Percentiles rank a stretch among this genome's conserved stretches.
These are phyloP conservation scores for Cydia splendana DNA, from an alignment of 1,140 invertebrate species.

Conservation along the genomic window DNA sequence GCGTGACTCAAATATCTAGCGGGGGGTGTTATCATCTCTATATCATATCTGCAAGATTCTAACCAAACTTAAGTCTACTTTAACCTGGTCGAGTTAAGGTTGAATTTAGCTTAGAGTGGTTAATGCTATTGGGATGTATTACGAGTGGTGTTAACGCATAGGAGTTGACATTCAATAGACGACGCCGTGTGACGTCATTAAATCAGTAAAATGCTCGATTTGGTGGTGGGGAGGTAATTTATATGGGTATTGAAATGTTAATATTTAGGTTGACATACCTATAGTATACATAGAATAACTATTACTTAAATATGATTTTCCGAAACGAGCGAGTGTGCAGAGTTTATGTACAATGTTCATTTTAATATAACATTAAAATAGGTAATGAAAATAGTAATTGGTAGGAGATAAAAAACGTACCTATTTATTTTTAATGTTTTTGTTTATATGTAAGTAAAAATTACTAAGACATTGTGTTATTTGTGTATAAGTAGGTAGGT, in stretches of 20 bases:
- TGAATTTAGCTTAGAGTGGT: conserved; percentile 37
- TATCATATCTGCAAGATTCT: conserved; percentile 16
- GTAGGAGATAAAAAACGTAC: no score
- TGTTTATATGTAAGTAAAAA: no score
- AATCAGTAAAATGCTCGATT: conserved; percentile 75
- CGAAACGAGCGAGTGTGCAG: no score
- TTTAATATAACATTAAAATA: no score
- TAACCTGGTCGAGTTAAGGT: neutral
- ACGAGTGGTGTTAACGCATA: conserved; percentile 42
- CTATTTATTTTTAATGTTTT: no score
- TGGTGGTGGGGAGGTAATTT: conserved; percentile 48
- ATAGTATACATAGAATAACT: neutral
- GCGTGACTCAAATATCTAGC: conserved; percentile 79
- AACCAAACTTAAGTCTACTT: conserved; percentile 16
- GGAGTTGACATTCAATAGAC: conserved; percentile 78
- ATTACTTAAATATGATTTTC: no score
- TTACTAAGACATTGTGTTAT: no score
- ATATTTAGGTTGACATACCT: neutral
- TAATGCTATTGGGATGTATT: neutral
- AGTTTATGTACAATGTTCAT: no score
- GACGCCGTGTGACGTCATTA: conserved; percentile 75
- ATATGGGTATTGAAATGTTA: conserved; percentile 14
- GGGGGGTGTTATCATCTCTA: conserved; percentile 52
- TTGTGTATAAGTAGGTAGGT: no score
- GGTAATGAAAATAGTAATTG: no score